Evolutionary conservation across 2,888 invertebrate genomes (phyloP).

Genomic region (Isoperla grammatica): DNA sequence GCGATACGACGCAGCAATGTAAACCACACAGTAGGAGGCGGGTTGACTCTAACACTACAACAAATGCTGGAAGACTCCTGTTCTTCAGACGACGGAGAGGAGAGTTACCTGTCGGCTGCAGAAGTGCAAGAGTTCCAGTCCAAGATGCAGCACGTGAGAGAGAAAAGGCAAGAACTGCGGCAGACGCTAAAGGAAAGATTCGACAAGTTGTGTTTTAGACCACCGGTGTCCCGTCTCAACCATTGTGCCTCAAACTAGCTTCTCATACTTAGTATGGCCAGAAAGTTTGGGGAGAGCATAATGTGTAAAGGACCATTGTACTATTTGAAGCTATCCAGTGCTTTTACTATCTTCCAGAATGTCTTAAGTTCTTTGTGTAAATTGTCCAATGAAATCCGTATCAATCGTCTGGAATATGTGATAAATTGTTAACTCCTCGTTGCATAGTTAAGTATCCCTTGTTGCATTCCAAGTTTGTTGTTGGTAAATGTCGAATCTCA

Average conservation of each 20-base stretch:
- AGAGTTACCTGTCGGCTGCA: slow-evolving; percentile 78
- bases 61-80: slow-evolving; percentile 80
- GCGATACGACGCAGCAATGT: background rate
- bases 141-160: slow-evolving; percentile 67
- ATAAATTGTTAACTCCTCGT: slow-evolving; percentile 12
- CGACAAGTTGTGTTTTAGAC: slow-evolving; percentile 60
- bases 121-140: slow-evolving; percentile 84
- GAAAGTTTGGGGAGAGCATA: no score
- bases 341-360: no score
- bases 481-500: slow-evolving; percentile 6
- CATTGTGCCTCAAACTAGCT: slow-evolving; percentile 26
- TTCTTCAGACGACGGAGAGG: slow-evolving; percentile 67
- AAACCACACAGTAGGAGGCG: slow-evolving; percentile 1
- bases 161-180: slow-evolving; percentile 75
- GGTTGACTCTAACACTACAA: slow-evolving; percentile 48
- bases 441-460: slow-evolving; percentile 11
- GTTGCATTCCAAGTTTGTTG: slow-evolving; percentile 13
- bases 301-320: no score
- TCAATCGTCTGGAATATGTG: slow-evolving; percentile 7
- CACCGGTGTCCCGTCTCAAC: slow-evolving; percentile 13
- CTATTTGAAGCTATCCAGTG: no score
- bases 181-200: slow-evolving; percentile 78
- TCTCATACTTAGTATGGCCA: slow-evolving; percentile 5
- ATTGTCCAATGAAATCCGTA: no score
- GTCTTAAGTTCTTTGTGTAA: no score